Conservation (phyloP, 2,113 vertebrate genomes). For the Ivindomyrus marchei region DNA sequence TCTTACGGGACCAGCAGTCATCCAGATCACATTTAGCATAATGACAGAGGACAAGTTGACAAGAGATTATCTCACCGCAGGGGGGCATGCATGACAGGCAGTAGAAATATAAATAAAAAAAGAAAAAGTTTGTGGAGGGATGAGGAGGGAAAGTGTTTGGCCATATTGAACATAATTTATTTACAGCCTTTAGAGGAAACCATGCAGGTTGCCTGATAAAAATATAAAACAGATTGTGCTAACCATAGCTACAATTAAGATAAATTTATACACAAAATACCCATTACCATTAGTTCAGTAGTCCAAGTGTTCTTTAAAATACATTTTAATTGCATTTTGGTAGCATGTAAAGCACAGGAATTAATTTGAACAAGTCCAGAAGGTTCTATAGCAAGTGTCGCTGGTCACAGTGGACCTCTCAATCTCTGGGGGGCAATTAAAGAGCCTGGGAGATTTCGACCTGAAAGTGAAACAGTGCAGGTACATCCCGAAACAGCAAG, state of each 20-base stretch:
- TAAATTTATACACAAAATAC: not conserved
- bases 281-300: not conserved
- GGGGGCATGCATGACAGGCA: not conserved
- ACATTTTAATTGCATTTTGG: not conserved
- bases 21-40: slow-evolving; percentile 10
- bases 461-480: not conserved
- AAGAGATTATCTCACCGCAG: not conserved
- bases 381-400: not conserved
- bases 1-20: not conserved
- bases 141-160: not conserved
- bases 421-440: not conserved
- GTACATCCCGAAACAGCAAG: not conserved
- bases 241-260: not conserved
- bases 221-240: not conserved
- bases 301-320: not conserved
- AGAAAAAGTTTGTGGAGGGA: not conserved
- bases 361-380: not conserved
- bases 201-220: not conserved
- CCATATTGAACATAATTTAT: not conserved
- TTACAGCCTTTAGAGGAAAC: not conserved
- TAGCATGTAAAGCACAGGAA: not conserved
- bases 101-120: not conserved
- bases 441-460: not conserved
- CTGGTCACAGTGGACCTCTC: not conserved
- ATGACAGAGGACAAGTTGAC: not conserved